These are phyloP conservation scores for Brachyrhaphis roseni DNA, from an alignment of 2,797 vertebrate genomes.

Conservation along the genomic window DNA sequence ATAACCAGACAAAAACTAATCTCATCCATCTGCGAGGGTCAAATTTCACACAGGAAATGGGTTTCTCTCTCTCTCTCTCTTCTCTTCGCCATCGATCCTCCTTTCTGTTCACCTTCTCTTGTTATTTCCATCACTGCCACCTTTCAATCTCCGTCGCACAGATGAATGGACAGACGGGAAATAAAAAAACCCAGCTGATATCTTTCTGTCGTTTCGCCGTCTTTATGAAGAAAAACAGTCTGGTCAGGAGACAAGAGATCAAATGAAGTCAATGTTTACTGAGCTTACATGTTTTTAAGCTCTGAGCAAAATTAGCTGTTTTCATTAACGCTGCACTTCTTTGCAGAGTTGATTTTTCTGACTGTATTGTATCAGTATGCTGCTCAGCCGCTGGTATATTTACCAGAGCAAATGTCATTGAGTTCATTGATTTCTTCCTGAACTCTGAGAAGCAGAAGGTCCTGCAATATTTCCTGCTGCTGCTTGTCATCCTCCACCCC, in stretches of 20 bases:
- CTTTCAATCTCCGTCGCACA: conserved; percentile 30
- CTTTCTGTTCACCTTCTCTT: conserved; percentile 47
- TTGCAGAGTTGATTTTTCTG: not conserved
- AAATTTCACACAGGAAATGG: conserved; percentile 67
- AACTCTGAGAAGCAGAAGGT: conserved; percentile 74
- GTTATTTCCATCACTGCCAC: conserved; percentile 55
- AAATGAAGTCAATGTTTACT: conserved; percentile 8
- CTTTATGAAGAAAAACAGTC: conserved; percentile 60
- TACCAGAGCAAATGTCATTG: conserved; percentile 73
- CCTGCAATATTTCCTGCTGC: conserved; percentile 74
- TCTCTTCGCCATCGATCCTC: conserved; percentile 54
- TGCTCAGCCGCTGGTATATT: conserved; percentile 19
- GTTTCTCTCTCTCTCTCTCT: conserved; percentile 55
- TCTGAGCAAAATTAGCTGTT: not conserved
- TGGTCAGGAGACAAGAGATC: conserved; percentile 26
- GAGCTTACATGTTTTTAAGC: not conserved
- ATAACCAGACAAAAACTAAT: conserved; percentile 53
- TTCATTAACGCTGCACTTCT: not conserved
- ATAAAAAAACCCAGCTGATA: conserved; percentile 15
- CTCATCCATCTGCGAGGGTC: conserved; percentile 64
- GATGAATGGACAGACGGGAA: conserved; percentile 42
- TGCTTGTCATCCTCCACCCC: conserved; percentile 67
- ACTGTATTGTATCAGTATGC: not conserved
- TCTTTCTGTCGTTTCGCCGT: conserved; percentile 17
- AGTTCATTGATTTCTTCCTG: conserved; percentile 77